phyloP scores from a whole-genome alignment of 1,140 invertebrate genomes.

The Acromyrmex echinatior region DNA sequence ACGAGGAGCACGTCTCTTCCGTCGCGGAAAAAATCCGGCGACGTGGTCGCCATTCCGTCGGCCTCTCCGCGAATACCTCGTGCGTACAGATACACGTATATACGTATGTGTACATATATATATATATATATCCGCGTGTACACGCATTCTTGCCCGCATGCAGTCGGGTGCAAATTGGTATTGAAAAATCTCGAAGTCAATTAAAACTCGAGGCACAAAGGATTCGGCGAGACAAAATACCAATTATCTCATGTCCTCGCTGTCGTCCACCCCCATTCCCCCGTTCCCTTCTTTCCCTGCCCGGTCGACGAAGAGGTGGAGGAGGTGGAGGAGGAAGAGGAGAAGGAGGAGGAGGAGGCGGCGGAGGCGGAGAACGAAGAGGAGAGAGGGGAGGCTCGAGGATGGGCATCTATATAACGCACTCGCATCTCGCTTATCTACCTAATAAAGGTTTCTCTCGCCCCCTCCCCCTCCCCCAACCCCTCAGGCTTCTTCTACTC shows the following conservation, averaged over 20 bases:
- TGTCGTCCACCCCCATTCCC: constrained; percentile 68
- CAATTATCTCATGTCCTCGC: constrained; percentile 81
- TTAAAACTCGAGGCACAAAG: constrained; percentile 82
- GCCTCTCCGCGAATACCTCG: constrained; percentile 62
- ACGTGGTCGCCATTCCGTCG: constrained; percentile 73
- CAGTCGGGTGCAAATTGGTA: constrained; percentile 77
- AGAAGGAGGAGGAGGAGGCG: too few species aligned
- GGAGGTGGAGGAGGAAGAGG: constrained; percentile 49
- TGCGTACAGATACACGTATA: not conserved
- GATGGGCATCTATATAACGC: constrained; percentile 82
- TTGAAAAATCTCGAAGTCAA: constrained; percentile 82
- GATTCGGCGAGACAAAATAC: constrained; percentile 84
- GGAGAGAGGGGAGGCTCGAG: constrained; percentile 70
- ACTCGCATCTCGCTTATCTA: constrained; percentile 83
- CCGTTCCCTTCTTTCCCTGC: constrained; percentile 50
- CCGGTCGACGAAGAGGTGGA: constrained; percentile 35
- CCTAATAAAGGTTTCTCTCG: constrained; percentile 83
- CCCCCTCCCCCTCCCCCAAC: constrained; percentile 50
- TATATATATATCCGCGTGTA: not conserved
- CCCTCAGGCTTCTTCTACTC: constrained; percentile 43
- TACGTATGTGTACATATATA: too few species aligned
- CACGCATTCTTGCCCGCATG: constrained; percentile 56
- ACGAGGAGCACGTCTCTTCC: constrained; percentile 66
- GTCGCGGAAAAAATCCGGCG: constrained; percentile 62
- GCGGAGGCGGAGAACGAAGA: constrained; percentile 32